Conservation (phyloP, 2,113 vertebrate species). For the Prolemur simus region DNA sequence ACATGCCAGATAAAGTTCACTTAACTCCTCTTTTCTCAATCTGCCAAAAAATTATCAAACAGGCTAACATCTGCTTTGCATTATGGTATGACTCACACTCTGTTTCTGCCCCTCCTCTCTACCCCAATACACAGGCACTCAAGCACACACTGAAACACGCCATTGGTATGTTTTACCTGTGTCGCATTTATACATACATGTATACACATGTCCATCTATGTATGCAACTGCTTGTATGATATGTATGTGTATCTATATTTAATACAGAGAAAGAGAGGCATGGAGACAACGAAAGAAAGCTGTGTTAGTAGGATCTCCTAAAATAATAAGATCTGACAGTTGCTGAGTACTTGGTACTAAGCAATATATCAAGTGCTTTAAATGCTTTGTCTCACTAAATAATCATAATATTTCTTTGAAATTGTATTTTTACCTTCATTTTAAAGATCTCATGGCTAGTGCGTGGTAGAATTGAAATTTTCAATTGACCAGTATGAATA, state of each 20-base stretch:
- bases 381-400: neutral
- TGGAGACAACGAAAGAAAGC: neutral
- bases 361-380: neutral
- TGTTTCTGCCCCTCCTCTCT: neutral
- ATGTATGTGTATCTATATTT: neutral
- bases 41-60: constrained; percentile 52
- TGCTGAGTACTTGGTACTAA: neutral
- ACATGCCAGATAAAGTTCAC: constrained; percentile 68
- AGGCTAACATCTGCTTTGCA: constrained; percentile 62
- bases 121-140: neutral
- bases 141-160: neutral
- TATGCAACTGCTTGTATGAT: neutral
- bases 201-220: neutral
- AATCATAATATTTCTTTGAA: neutral
- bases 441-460: neutral
- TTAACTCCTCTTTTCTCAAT: constrained; percentile 60
- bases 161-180: neutral
- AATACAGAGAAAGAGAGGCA: neutral
- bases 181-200: neutral
- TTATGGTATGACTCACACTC: constrained; percentile 25
- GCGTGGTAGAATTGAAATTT: neutral
- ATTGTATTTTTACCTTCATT: neutral
- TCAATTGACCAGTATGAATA: neutral
- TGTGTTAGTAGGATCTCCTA: neutral
- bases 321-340: neutral